These are phyloP conservation scores for Cryptomyrus ogoouensis DNA, from an alignment of 2,113 vertebrate species.

Conservation along the genomic window DNA sequence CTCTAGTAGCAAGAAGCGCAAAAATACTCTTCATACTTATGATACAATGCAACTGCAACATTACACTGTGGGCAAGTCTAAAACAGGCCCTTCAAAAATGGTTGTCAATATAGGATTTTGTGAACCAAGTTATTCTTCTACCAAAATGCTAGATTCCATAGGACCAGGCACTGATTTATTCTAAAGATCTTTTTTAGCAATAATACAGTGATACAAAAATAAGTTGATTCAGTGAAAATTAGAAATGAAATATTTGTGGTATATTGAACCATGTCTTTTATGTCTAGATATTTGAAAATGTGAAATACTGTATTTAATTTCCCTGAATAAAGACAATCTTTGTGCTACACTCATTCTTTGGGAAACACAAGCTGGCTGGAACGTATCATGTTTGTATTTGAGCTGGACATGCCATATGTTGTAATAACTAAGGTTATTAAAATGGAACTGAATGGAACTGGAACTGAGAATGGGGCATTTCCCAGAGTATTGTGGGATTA, in stretches of 20 bases:
- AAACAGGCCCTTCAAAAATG: not conserved
- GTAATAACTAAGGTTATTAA: not conserved
- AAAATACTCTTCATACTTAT: not conserved
- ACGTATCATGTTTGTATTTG: not conserved
- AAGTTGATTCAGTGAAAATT: not conserved
- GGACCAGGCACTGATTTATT: not conserved
- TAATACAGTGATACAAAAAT: not conserved
- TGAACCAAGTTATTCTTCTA: not conserved
- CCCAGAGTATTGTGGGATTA: not conserved
- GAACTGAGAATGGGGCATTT: not conserved
- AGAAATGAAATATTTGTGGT: not conserved
- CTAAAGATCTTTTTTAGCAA: not conserved
- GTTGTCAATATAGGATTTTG: not conserved
- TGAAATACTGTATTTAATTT: not conserved
- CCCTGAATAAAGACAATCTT: not conserved
- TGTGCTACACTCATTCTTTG: not conserved
- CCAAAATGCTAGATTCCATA: not conserved
- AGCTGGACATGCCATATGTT: not conserved
- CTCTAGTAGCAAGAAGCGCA: not conserved
- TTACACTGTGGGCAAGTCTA: not conserved
- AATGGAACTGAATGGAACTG: not conserved
- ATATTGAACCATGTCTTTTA: not conserved
- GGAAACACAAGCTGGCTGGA: not conserved
- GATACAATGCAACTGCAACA: not conserved
- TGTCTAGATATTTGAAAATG: not conserved